Evolutionary conservation across 92 coral and sea anemone species (phyloP), one percentile per base, ranked within the genome.

Genomic region (Heliopora coerulea): DNA sequence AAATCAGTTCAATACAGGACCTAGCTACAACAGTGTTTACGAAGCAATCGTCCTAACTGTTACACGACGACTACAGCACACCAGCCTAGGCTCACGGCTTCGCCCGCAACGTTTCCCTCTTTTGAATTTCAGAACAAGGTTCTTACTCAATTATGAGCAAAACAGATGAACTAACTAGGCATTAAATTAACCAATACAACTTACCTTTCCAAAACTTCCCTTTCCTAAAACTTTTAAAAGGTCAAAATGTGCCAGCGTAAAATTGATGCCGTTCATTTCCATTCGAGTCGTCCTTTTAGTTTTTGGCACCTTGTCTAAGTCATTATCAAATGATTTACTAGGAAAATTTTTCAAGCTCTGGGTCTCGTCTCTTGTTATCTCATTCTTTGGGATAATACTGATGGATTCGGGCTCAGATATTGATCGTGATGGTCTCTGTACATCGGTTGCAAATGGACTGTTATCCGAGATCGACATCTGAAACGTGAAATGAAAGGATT

Each of bases 121-220:
- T n/a, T n/a, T n/a, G n/a, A n/a, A n/a, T n/a, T n/a, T n/a, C n/a
- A n/a, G n/a, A n/a, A n/a, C n/a, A n/a, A n/a, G n/a, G n/a, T n/a
- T n/a, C n/a, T n/a, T n/a, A n/a, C n/a, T n/a, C n/a, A n/a, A n/a
- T n/a, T n/a, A n/a, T n/a, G n/a, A n/a, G n/a, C n/a, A n/a, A n/a
- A n/a, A n/a, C n/a, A n/a, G n/a, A n/a, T n/a, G n/a, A n/a, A n/a
- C n/a, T n/a, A n/a, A n/a, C n/a, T n/a, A n/a, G n/a, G n/a, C n/a
- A n/a, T n/a, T n/a, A n/a, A n/a, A n/a, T n/a, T n/a, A n/a, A n/a
- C n/a, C n/a, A n/a, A n/a, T n/a, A n/a, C n/a, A 49, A 49, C 86
- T 31, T 23, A 92, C 97, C 93, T 92, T 92, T 63, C 97, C 97
- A 83, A 89, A 92, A 62, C 96, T 92, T 35, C 97, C 97, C 85